These are phyloP conservation scores for Lichenostomus cassidix DNA, from an alignment of 2,113 vertebrate species.

Conservation along the genomic window DNA sequence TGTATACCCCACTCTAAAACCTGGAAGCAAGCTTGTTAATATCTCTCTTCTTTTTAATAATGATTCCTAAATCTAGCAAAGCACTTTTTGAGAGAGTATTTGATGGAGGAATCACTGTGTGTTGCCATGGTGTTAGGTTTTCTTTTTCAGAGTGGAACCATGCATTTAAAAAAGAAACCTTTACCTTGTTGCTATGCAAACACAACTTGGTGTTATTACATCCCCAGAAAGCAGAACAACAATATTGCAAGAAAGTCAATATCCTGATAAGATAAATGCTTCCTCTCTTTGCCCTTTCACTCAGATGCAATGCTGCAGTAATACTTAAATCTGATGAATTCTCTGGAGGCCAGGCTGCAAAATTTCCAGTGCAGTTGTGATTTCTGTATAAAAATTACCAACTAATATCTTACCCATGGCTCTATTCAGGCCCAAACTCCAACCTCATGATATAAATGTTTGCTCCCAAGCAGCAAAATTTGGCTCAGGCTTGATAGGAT, in stretches of 20 bases:
- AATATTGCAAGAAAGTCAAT: slow-evolving; percentile 26
- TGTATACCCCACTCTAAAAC: not conserved
- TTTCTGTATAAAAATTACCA: not conserved
- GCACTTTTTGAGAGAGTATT: not conserved
- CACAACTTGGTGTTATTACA: not conserved
- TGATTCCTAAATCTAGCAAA: not conserved
- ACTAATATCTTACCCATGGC: not conserved
- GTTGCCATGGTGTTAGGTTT: slow-evolving; percentile 52
- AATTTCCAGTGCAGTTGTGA: not conserved
- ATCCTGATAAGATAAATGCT: slow-evolving; percentile 37
- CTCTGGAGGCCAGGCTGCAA: not conserved
- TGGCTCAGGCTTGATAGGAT: not conserved
- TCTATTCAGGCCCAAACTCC: not conserved
- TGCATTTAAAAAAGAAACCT: slow-evolving; percentile 12
- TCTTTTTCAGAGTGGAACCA: slow-evolving; percentile 1
- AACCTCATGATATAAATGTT: not conserved
- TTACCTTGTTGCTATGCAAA: slow-evolving; percentile 61
- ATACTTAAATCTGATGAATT: not conserved
- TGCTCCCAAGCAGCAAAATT: not conserved
- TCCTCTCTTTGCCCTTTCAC: slow-evolving; percentile 4
- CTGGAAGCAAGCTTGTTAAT: not conserved
- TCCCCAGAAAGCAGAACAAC: not conserved
- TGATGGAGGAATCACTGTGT: slow-evolving; percentile 33
- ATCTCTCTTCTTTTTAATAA: slow-evolving; percentile 15
- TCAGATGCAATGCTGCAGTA: not conserved